Conservation (phyloP, 1,140 invertebrate species). For the Scaptomyza pallida region DNA sequence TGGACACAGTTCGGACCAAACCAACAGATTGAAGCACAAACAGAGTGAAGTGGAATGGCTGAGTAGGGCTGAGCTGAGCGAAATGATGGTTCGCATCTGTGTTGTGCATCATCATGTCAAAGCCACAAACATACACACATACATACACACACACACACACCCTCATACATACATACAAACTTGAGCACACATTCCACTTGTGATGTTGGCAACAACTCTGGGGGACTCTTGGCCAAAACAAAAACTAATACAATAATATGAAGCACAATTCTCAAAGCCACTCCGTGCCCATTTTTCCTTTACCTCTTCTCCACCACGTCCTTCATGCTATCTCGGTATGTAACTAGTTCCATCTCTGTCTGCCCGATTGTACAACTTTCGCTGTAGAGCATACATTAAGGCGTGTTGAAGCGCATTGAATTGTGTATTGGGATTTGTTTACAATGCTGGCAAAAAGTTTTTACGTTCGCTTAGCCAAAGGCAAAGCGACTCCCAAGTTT, state of each 20-base stretch:
- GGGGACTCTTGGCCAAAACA: conserved; percentile 40
- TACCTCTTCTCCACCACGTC: background rate
- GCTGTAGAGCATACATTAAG: conserved; percentile 72
- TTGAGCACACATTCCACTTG: conserved; percentile 23
- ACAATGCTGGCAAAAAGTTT: conserved; percentile 80
- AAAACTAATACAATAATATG: conserved; percentile 78
- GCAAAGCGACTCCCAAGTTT: conserved; percentile 74
- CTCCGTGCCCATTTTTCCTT: conserved; percentile 27
- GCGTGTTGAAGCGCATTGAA: conserved; percentile 81
- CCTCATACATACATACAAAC: background rate
- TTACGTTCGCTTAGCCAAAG: conserved; percentile 78
- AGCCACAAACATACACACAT: conserved; percentile 16
- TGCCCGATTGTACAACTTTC: conserved; percentile 48
- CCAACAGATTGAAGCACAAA: conserved; percentile 62
- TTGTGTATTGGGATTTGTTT: conserved; percentile 82
- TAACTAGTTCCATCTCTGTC: conserved; percentile 10
- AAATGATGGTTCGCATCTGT: conserved; percentile 47
- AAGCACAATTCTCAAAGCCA: conserved; percentile 61
- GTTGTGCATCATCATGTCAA: conserved; percentile 56
- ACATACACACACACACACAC: conserved; percentile 3
- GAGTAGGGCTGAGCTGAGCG: conserved; percentile 20
- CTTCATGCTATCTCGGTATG: conserved; percentile 6
- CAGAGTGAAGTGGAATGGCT: conserved; percentile 12
- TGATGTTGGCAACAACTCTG: conserved; percentile 30
- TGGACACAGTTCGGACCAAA: conserved; percentile 41